Evolutionary conservation across 2,888 invertebrate species (phyloP).

Genomic region (Gastrophysa polygoni): DNA sequence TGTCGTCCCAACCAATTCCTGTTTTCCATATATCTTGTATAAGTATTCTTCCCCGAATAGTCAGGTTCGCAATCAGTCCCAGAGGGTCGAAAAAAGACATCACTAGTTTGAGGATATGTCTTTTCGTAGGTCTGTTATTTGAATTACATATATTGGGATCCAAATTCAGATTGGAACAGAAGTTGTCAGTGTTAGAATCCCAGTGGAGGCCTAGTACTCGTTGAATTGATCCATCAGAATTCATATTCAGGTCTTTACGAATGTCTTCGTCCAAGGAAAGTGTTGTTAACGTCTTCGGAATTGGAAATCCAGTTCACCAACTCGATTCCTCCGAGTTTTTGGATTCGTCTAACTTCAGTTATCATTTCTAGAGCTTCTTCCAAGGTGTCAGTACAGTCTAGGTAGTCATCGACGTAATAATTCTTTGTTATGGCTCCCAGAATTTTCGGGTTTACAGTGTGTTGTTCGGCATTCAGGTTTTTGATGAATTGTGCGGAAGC

Average conservation of each 20-base stretch:
- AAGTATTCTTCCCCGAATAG: no score
- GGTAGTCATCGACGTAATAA: neutral
- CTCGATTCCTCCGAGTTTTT: conserved; percentile 9
- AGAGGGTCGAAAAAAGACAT: no score
- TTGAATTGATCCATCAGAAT: neutral
- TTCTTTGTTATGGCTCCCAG: neutral
- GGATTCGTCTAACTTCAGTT: conserved; percentile 5
- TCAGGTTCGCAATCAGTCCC: no score
- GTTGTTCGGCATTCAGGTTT: neutral
- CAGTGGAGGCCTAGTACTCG: neutral
- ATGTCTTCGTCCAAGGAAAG: neutral
- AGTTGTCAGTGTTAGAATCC: neutral
- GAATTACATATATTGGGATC: no score
- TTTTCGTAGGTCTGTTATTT: no score
- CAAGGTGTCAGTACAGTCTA: neutral
- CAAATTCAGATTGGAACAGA: no score
- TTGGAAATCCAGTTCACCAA: conserved; percentile 42
- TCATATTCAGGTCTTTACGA: neutral
- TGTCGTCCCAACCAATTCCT: no score
- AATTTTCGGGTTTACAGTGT: neutral
- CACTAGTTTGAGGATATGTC: no score
- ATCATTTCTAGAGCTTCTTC: neutral
- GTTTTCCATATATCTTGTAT: no score
- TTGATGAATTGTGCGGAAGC: neutral
- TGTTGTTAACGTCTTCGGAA: neutral